Conservation (phyloP, 1,140 invertebrate genomes). For the Danaus melanippus region DNA sequence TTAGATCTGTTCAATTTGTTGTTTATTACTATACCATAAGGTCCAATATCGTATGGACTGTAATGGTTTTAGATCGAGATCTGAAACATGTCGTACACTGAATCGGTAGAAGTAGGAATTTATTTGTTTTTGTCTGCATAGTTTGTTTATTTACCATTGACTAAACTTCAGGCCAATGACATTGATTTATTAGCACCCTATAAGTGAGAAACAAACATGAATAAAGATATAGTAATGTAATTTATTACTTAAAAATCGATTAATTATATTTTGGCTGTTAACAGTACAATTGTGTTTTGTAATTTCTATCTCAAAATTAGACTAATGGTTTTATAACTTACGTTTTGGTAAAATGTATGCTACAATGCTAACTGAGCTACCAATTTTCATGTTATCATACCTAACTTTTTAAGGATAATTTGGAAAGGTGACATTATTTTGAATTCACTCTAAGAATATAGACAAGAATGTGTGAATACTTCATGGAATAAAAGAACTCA, state of each 20-base stretch:
- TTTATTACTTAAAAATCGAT: constrained; percentile 5
- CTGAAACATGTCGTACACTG: constrained; percentile 6
- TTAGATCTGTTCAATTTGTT: constrained; percentile 5
- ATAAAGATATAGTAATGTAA: constrained; percentile 16
- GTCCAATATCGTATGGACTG: constrained; percentile 3
- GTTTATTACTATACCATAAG: constrained; percentile 10
- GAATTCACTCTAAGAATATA: no score
- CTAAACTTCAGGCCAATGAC: constrained; percentile 25
- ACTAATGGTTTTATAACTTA: no score
- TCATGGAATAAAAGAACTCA: no score
- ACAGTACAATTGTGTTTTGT: neutral
- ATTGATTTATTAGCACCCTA: constrained; percentile 26
- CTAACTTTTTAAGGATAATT: no score
- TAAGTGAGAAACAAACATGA: constrained; percentile 18
- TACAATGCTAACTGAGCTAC: no score
- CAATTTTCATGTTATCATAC: no score
- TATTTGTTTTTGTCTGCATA: constrained; percentile 34
- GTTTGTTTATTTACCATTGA: constrained; percentile 33
- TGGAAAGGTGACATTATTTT: no score
- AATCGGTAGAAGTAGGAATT: constrained; percentile 29
- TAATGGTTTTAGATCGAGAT: constrained; percentile 1
- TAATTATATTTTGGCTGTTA: neutral
- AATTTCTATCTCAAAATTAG: no score
- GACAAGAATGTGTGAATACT: no score
- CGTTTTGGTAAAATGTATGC: no score